Conservation (phyloP, 2,888 invertebrate species). For the Atethmia centrago region DNA sequence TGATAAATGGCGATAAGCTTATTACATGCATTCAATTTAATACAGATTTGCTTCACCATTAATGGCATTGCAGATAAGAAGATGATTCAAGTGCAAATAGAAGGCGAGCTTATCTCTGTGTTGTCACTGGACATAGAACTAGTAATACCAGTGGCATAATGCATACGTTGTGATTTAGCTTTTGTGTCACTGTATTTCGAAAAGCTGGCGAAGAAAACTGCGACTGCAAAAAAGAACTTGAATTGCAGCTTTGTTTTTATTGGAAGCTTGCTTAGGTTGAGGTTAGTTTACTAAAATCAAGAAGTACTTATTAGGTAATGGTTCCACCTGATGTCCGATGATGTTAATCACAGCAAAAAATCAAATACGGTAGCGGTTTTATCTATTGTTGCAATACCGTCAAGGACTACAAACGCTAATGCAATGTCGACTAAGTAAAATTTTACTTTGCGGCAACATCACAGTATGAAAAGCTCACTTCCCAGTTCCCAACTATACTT, state of each 20-base stretch:
- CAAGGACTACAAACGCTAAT: not conserved
- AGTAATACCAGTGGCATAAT: constrained; percentile 52
- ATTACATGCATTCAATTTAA: constrained; percentile 1
- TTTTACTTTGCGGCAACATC: constrained; percentile 9
- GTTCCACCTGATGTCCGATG: not conserved
- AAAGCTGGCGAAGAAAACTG: not conserved
- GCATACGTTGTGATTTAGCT: constrained; percentile 26
- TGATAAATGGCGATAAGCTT: not conserved
- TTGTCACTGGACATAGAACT: constrained; percentile 68
- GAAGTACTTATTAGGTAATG: not conserved
- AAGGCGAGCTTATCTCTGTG: constrained; percentile 73
- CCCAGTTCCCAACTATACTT: constrained; percentile 35
- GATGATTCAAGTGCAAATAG: constrained; percentile 82
- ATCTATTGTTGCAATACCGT: not conserved
- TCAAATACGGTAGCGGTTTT: not conserved
- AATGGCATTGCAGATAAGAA: constrained; percentile 75
- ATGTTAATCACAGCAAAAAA: not conserved
- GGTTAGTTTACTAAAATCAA: not conserved
- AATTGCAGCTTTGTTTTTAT: constrained; percentile 7
- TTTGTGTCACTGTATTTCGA: not conserved
- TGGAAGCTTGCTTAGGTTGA: not conserved
- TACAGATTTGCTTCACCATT: constrained; percentile 54
- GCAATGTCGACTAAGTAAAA: not conserved
- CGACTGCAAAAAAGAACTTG: not conserved
- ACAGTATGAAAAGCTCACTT: constrained; percentile 29